These are phyloP conservation scores for Thereva nobilitata DNA, from an alignment of 2,888 invertebrate genomes.

Conservation along the genomic window DNA sequence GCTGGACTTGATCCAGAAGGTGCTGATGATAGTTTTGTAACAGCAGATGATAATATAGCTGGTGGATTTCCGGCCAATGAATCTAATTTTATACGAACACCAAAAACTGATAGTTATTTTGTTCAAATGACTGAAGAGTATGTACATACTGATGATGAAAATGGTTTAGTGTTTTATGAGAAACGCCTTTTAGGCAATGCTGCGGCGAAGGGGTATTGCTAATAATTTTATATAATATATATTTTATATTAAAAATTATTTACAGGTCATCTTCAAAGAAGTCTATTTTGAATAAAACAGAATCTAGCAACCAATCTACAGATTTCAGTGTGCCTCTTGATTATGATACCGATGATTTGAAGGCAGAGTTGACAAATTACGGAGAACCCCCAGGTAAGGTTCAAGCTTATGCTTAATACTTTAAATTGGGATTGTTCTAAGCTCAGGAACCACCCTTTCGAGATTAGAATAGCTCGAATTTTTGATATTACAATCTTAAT, in stretches of 20 bases:
- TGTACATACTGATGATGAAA: constrained; percentile 72
- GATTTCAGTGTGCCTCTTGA: constrained; percentile 64
- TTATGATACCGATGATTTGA: constrained; percentile 69
- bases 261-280: no score
- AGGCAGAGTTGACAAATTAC: constrained; percentile 66
- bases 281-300: constrained; percentile 48
- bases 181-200: constrained; percentile 58
- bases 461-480: no score
- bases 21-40: constrained; percentile 48
- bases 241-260: no score
- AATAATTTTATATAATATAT: no score
- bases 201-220: constrained; percentile 43
- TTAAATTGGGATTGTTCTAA: neutral
- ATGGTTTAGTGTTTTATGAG: constrained; percentile 72
- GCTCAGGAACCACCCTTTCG: no score
- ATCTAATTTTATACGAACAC: constrained; percentile 46
- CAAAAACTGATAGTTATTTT: constrained; percentile 48
- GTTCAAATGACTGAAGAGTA: constrained; percentile 70
- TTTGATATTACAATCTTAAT: no score
- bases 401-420: neutral
- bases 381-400: constrained; percentile 66
- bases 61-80: constrained; percentile 32
- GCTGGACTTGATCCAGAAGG: constrained; percentile 39
- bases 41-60: constrained; percentile 43
- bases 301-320: constrained; percentile 53